Percentiles rank a stretch among this genome's conserved stretches.
These are phyloP conservation scores for Callosobruchus maculatus DNA, from an alignment of 2,888 invertebrate species.

Conservation along the genomic window DNA sequence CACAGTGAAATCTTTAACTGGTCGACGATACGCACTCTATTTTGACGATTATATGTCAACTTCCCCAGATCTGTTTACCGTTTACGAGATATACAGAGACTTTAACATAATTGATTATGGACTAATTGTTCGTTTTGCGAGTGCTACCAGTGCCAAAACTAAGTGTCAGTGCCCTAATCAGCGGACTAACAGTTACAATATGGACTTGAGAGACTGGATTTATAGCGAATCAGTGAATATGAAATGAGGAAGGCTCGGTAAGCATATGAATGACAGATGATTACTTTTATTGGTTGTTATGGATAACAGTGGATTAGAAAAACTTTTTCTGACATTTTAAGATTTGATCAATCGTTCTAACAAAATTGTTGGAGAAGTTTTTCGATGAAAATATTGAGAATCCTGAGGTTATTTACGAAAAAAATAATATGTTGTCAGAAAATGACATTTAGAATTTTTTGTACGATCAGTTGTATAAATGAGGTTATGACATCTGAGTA, in stretches of 20 bases:
- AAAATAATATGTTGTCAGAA: not conserved
- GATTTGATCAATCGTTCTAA: not conserved
- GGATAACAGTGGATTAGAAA: slow-evolving; percentile 5
- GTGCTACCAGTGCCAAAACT: not conserved
- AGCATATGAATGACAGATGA: slow-evolving; percentile 28
- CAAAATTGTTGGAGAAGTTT: not conserved
- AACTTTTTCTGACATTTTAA: not conserved
- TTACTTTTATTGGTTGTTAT: not conserved
- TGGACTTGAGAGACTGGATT: not conserved
- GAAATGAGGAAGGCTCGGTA: slow-evolving; percentile 43
- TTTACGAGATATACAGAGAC: not conserved
- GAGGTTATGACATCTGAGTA: not conserved
- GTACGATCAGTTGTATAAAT: not conserved
- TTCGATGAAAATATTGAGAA: not conserved
- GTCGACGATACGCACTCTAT: slow-evolving; percentile 18
- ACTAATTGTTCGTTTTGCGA: not conserved
- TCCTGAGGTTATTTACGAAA: not conserved
- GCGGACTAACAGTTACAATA: not conserved
- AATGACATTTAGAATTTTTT: not conserved
- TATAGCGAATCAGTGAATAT: not conserved
- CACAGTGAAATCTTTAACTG: not conserved
- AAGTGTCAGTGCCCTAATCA: not conserved
- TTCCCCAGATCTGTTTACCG: not conserved
- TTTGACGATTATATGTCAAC: slow-evolving; percentile 33
- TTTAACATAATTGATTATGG: not conserved